phyloP scores from a whole-genome alignment of 2,888 invertebrate genomes.

The Congeria kusceri region DNA sequence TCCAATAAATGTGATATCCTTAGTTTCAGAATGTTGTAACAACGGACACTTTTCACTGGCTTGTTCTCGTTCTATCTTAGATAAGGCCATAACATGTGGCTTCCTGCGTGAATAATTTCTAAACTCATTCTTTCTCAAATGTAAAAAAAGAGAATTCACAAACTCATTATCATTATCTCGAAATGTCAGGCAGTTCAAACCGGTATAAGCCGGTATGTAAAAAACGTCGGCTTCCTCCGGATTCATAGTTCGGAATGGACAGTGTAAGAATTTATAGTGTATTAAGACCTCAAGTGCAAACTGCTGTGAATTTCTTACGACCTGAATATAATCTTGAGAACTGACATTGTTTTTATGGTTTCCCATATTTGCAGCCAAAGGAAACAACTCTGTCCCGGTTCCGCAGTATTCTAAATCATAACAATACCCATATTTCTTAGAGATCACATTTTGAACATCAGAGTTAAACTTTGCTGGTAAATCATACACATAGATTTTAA shows the following conservation, averaged over 20 bases:
- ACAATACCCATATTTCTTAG: conserved; percentile 31
- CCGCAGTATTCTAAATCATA: conserved; percentile 55
- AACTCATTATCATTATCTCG: conserved; percentile 8
- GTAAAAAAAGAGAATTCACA: conserved; percentile 50
- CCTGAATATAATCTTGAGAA: conserved; percentile 21
- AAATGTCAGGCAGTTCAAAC: conserved; percentile 59
- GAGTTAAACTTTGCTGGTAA: conserved; percentile 50
- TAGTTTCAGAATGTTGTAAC: conserved; percentile 55
- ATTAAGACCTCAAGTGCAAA: conserved; percentile 74
- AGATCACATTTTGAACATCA: conserved; percentile 43
- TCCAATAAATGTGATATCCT: conserved; percentile 66
- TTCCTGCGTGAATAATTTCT: conserved; percentile 58
- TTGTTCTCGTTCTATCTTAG: conserved; percentile 77
- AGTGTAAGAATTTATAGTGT: conserved; percentile 70
- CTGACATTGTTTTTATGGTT: conserved; percentile 20
- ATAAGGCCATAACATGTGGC: conserved; percentile 74
- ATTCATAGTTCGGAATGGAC: conserved; percentile 65
- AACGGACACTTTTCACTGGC: conserved; percentile 61
- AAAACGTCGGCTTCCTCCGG: conserved; percentile 69
- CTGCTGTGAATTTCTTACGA: conserved; percentile 63
- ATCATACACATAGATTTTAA: conserved; percentile 57
- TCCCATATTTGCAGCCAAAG: conserved; percentile 4
- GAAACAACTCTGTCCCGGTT: conserved; percentile 43
- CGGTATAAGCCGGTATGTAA: conserved; percentile 74
- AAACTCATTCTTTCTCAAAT: conserved; percentile 42